Evolutionary conservation across 2,888 invertebrate species (phyloP).

Genomic region (Chorisops tibialis): DNA sequence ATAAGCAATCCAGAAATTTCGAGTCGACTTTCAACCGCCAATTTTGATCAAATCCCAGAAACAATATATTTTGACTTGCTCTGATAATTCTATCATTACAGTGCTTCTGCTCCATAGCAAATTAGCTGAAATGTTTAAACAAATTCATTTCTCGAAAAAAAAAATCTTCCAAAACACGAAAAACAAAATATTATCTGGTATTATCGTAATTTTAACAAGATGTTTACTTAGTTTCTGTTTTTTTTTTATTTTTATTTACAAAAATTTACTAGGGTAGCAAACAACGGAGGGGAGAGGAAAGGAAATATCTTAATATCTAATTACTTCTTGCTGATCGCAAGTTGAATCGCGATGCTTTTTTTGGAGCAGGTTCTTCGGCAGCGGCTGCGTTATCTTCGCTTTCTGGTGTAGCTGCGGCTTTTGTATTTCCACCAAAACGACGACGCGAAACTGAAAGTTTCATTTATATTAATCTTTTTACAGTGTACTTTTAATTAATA

Average conservation of each 20-base stretch:
- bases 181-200: no score
- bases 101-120: no score
- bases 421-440: slow-evolving; percentile 20
- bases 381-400: slow-evolving; percentile 32
- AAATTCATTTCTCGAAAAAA: not conserved
- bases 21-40: no score
- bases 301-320: slow-evolving; percentile 15
- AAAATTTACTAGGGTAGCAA: slow-evolving; percentile 26
- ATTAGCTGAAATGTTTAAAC: not conserved
- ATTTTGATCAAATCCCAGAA: no score
- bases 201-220: slow-evolving; percentile 12
- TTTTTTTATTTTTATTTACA: slow-evolving; percentile 22
- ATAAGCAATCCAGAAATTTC: no score
- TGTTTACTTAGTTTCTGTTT: slow-evolving; percentile 13
- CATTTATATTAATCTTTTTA: no score
- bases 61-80: no score
- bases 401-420: slow-evolving; percentile 7
- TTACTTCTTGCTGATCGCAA: slow-evolving; percentile 40
- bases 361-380: slow-evolving; percentile 43
- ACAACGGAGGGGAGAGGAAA: slow-evolving; percentile 8
- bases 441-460: slow-evolving; percentile 19
- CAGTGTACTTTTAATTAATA: no score
- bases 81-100: no score
- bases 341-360: slow-evolving; percentile 46
- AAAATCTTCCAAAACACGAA: not conserved